Percentiles rank a stretch among this genome's conserved stretches.
phyloP scores from a whole-genome alignment of 2,888 invertebrate genomes.

The Nysson spinosus region DNA sequence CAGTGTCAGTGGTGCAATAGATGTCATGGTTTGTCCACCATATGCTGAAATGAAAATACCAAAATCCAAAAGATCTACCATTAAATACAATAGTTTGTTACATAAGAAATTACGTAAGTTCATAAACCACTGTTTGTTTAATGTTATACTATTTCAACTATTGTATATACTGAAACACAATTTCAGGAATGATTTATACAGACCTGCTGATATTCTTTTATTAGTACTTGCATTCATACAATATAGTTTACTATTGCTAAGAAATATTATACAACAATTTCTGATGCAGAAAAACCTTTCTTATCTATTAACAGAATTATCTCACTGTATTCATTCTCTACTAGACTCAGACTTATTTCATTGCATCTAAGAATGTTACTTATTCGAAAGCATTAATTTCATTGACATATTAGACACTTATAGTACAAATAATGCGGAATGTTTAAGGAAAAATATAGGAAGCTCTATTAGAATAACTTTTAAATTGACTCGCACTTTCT shows the following conservation, averaged over 20 bases:
- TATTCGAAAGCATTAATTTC: slow-evolving; percentile 15
- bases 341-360: slow-evolving; percentile 31
- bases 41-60: slow-evolving; percentile 64
- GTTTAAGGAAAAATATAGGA: too few relatives aligned
- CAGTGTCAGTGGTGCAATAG: slow-evolving; percentile 70
- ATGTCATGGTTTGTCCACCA: slow-evolving; percentile 69
- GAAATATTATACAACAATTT: slow-evolving; percentile 53
- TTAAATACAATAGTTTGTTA: slow-evolving; percentile 75
- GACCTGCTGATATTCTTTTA: slow-evolving; percentile 53
- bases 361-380: slow-evolving; percentile 33
- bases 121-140: too few relatives aligned
- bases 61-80: slow-evolving; percentile 66
- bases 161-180: too few relatives aligned
- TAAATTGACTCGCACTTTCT: slow-evolving; percentile 46
- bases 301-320: slow-evolving; percentile 41
- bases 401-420: slow-evolving; percentile 6
- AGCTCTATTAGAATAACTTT: slow-evolving; percentile 34
- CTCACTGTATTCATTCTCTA: slow-evolving; percentile 27
- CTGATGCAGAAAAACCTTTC: slow-evolving; percentile 47
- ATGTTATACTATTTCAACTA: slow-evolving; percentile 24
- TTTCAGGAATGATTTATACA: too few relatives aligned
- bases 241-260: slow-evolving; percentile 60
- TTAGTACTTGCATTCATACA: slow-evolving; percentile 56
- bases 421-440: slow-evolving; percentile 14
- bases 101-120: slow-evolving; percentile 75